Evolutionary conservation across 2,797 vertebrate genomes (phyloP).

Genomic region (Myiothlypis chrysogaster): DNA sequence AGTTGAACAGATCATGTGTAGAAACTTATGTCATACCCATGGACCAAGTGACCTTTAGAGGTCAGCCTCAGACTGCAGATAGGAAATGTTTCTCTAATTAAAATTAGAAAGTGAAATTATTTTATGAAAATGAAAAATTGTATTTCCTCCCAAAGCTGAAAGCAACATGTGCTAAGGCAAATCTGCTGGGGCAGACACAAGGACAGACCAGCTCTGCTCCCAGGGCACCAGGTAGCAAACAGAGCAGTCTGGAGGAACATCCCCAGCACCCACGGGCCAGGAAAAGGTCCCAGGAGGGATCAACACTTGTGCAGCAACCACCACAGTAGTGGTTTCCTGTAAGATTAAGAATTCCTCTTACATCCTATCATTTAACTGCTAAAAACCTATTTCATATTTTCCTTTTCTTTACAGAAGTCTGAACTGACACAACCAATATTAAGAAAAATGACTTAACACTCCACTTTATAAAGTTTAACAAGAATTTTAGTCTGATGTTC

Average conservation of each 20-base stretch:
- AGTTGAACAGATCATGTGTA: accelerated
- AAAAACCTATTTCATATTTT: not conserved
- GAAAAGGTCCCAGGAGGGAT: too few relatives aligned
- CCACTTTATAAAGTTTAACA: not conserved
- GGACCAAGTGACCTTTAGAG: not conserved
- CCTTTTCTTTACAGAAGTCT: not conserved
- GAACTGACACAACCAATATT: not conserved
- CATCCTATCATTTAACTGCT: not conserved
- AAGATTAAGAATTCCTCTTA: not conserved
- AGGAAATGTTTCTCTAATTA: not conserved
- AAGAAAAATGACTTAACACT: not conserved
- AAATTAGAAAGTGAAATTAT: not conserved
- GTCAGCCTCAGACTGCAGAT: not conserved
- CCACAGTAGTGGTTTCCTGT: not conserved
- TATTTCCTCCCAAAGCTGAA: not conserved
- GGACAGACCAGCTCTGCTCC: not conserved
- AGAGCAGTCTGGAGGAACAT: not conserved
- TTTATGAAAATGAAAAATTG: not conserved
- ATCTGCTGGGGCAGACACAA: not conserved
- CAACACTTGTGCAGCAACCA: not conserved
- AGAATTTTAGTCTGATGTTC: not conserved
- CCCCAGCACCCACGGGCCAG: accelerated
- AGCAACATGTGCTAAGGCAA: not conserved
- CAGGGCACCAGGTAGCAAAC: not conserved
- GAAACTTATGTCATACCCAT: not conserved